Evolutionary conservation across 2,888 invertebrate genomes (phyloP), one percentile per base, ranked within the genome.

Genomic region (Hypena proboscidalis): DNA sequence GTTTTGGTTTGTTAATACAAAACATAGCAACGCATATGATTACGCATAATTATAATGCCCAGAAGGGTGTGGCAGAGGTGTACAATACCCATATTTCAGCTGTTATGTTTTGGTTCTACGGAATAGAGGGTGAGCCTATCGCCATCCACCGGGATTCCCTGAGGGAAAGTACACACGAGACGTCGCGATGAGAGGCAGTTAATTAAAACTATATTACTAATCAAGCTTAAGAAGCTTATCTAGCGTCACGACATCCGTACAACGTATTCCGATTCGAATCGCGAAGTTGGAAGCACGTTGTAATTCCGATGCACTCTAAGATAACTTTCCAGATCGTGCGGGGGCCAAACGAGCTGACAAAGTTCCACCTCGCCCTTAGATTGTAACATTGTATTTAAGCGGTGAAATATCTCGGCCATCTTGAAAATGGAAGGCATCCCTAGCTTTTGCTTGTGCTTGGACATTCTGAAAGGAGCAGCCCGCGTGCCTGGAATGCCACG

Each of bases 261-360:
- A 63, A 64, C 74, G 67, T 74, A 76, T 70, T 68, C 67, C 66
- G 71, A 80, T 79, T 79, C 78, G 75, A 79, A 84, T 83, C 76
- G 74, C 74, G 62, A 84, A 84, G 77, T 84, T 84, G 67, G 71
- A 64, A 77, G 78, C 72, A 82, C 79, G 81, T 80, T 82, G 85
- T 84, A 87, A 84, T 85, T 80, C 77, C 81, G 76, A 85, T 87
- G 87, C 85, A 85, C 85, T 87, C 69, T 67, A 67, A 80, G 83
- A 85, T 85, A 86, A 85, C 83, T 88, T 82, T 77, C 72, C 59
- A 67, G 81, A 80, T 84, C 77, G 81, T 72, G 76, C 62, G 71
- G 67, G 74, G 70, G 75, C 79, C 75, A 80, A 85, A 83, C 82
- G 84, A 85, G 76, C 83, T 83, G 83, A 83, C 84, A 77, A 85